Conservation (phyloP, 30 jellyfish, hydroid and myxozoan genomes). For the Cassiopea xamachana region DNA sequence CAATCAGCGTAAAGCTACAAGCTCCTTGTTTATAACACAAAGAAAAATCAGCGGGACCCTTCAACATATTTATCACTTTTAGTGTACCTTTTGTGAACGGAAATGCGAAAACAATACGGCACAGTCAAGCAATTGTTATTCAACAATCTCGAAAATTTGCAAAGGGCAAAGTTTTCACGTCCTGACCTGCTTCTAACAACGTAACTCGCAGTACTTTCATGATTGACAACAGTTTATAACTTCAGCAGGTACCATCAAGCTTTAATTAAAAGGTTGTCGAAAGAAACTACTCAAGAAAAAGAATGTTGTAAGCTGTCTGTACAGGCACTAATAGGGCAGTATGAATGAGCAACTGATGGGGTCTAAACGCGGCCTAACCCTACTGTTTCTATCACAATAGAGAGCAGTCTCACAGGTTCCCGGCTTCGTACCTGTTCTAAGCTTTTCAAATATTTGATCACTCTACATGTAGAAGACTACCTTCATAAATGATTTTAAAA, state of each 20-base stretch:
- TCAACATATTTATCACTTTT: constrained; percentile 47
- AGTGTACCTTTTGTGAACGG: constrained; percentile 75
- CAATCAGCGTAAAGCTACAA: constrained; percentile 75
- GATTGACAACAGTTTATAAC: background rate
- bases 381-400: background rate
- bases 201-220: background rate
- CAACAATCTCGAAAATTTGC: constrained; percentile 68
- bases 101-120: constrained; percentile 55
- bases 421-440: constrained; percentile 24
- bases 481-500: constrained; percentile 1
- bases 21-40: constrained; percentile 65
- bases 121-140: constrained; percentile 63
- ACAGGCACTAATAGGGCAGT: background rate
- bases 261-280: background rate
- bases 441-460: constrained; percentile 1
- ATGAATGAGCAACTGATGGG: background rate
- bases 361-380: constrained; percentile 9
- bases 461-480: background rate
- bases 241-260: constrained; percentile 13
- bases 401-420: background rate
- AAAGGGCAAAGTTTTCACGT: constrained; percentile 50
- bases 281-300: background rate
- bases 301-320: background rate
- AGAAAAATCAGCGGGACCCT: constrained; percentile 63
- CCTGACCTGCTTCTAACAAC: constrained; percentile 60